Evolutionary conservation across 1,140 invertebrate species (phyloP), one percentile per base, ranked within the genome.

Genomic region (Argopecten irradians): DNA sequence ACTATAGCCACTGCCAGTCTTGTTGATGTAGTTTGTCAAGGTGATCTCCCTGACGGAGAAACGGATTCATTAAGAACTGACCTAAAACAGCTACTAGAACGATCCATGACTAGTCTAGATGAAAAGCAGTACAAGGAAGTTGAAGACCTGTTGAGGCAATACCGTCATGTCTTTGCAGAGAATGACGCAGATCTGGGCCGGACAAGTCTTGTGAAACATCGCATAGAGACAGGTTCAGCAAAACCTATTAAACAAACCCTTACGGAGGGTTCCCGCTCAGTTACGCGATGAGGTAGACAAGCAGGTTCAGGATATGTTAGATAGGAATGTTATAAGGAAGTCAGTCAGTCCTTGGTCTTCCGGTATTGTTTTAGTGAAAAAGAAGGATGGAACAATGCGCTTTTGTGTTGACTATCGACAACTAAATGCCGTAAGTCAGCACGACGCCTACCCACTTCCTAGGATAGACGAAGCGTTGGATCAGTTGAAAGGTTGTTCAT

Each of bases 321-420:
- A 94, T 34, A 85, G 90, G 46, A 84, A 43, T 3, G 84, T 91
- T 19, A 91, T 88, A 32, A 71, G 88, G 34, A 83, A 82, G 9
- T 34, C 71, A 9, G 19, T 34, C 46, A 82, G 85, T 32, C 46
- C 89, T 3, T 83, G 87, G 83, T 33, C 86, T 71, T 34, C 85
- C 22, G 82, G 87, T 35, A 55, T 92, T 39, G 85, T 92, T 0
- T 71, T 91, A 3, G 88, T 89, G 1, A 83, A 32, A 13, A 92
- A 91, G 35, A 82, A 55, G 39, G 86, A 87, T 89, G 89, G 82
- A 22, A 41, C 88, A 36, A 82, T 92, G 7, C 3, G 95, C 87
- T 84, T 96, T 87, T 95, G 93, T n/a, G n/a, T n/a, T n/a, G n/a
- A n/a, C n/a, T n/a, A n/a, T n/a, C n/a, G n/a, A n/a, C n/a, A n/a